A percentile compares a stretch with the other conserved stretches of the same genome.
Evolutionary conservation across 2,113 vertebrate genomes (phyloP).

Genomic region (Tragelaphus imberbis): DNA sequence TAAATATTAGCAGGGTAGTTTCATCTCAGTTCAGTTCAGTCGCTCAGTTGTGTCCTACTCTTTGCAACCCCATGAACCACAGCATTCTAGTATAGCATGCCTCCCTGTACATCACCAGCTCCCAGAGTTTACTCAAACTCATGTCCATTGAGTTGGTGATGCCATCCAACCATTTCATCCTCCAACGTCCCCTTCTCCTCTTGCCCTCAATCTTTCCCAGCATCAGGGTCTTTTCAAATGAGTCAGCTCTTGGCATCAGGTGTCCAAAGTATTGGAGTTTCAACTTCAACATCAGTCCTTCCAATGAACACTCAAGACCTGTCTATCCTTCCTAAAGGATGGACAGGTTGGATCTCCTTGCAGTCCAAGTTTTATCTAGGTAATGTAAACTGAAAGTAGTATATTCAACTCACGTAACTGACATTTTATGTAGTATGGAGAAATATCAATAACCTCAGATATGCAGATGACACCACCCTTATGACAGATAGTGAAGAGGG

Average conservation of each 20-base stretch:
- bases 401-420: neutral
- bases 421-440: neutral
- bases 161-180: neutral
- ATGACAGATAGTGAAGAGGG: too few relatives aligned
- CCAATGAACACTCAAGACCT: neutral
- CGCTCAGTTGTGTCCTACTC: neutral
- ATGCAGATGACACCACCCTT: too few relatives aligned
- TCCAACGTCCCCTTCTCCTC: neutral
- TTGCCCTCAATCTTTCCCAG: neutral
- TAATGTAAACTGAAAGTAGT: neutral
- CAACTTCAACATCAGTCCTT: neutral
- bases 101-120: neutral
- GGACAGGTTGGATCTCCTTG: neutral
- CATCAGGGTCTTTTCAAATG: neutral
- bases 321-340: neutral
- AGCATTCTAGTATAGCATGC: neutral
- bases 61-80: rapidly evolving
- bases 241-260: neutral
- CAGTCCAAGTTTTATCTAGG: neutral
- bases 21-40: neutral
- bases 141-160: neutral
- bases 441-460: too few relatives aligned
- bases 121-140: neutral
- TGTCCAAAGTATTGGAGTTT: neutral
- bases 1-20: neutral